Evolutionary conservation across 2,113 vertebrate genomes (phyloP), one percentile per base, ranked within the genome.

Genomic region (Oncorhynchus tshawytscha): DNA sequence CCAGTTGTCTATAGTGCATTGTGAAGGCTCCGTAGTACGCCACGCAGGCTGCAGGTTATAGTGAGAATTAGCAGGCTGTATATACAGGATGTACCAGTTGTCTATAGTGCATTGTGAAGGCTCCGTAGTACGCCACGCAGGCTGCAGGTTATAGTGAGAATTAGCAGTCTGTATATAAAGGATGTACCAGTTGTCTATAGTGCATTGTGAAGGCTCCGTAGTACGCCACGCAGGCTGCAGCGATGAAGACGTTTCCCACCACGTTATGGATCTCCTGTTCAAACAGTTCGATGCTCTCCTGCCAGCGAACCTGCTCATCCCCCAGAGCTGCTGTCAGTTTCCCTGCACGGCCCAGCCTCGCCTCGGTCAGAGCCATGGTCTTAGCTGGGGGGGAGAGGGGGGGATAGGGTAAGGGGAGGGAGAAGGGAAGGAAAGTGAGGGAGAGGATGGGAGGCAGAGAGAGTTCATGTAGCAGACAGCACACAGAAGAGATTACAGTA

Each of bases 241-340:
- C 95, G 78, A 96, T 95, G 83, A 96, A 96, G 67, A 94, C 95
- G 22, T 97, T 95, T 15, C 94, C 94, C 1, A 93, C 85, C 59
- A 96, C 85, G 20, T 95, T 94, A 5, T 90, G 82, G 79, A 96
- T 92, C 82, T 96, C 95, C 70, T 92, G 92, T 60, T 95, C 81
- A 22, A 93, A 97, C 69, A 89, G 84, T 64, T 83, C 24, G 24
- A 96, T 92, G 76, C 92, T 95, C 77, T 95, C 92, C 81, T 96
- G 85, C 94, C 95, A 96, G 31, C 95, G 93, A n/a, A 95, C 86
- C 77, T 95, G 93, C 83, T 96, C 93, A 1, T 96, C 94, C 66
- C 89, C 95, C 15, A 96, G 78, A 0, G 95, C 91, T 2, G 94
- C 92, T 0, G 94, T 95, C 69, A 96, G 90, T 80, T 94, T 95